Percentiles rank a stretch among this genome's conserved stretches.
Evolutionary conservation across 2,888 invertebrate genomes (phyloP).

Genomic region (Lobophora halterata): DNA sequence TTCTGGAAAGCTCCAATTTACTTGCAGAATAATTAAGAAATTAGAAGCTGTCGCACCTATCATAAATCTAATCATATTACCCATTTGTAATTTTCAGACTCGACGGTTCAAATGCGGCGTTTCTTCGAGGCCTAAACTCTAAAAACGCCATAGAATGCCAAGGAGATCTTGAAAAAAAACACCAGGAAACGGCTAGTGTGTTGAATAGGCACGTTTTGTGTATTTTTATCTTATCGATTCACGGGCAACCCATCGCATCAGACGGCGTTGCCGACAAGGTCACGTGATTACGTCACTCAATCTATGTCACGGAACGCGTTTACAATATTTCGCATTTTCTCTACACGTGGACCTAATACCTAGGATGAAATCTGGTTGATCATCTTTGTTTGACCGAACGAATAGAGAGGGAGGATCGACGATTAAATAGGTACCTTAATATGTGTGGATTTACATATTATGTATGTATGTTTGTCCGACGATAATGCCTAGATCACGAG

Average conservation of each 20-base stretch:
- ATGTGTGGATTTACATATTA: too few species aligned
- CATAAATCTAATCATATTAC: too few species aligned
- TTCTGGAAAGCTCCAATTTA: too few species aligned
- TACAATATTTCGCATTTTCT: slow-evolving; percentile 11
- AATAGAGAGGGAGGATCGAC: too few species aligned
- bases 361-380: slow-evolving; percentile 4
- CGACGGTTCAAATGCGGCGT: not conserved
- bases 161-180: slow-evolving; percentile 15
- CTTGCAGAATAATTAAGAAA: too few species aligned
- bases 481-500: too few species aligned
- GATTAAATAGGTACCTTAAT: too few species aligned
- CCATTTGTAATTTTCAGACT: too few species aligned
- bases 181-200: slow-evolving; percentile 32
- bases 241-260: slow-evolving; percentile 31
- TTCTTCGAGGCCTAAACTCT: slow-evolving; percentile 32
- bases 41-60: too few species aligned
- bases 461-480: too few species aligned
- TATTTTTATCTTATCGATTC: slow-evolving; percentile 39
- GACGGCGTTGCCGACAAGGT: slow-evolving; percentile 51
- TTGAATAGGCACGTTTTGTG: slow-evolving; percentile 33
- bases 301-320: slow-evolving; percentile 19
- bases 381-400: too few species aligned
- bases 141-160: slow-evolving; percentile 29
- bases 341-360: slow-evolving; percentile 14
- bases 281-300: slow-evolving; percentile 32